Percentiles rank a stretch among this genome's conserved stretches.
Conservation (phyloP, 2,888 invertebrate genomes). For the Augochlorella aurata region DNA sequence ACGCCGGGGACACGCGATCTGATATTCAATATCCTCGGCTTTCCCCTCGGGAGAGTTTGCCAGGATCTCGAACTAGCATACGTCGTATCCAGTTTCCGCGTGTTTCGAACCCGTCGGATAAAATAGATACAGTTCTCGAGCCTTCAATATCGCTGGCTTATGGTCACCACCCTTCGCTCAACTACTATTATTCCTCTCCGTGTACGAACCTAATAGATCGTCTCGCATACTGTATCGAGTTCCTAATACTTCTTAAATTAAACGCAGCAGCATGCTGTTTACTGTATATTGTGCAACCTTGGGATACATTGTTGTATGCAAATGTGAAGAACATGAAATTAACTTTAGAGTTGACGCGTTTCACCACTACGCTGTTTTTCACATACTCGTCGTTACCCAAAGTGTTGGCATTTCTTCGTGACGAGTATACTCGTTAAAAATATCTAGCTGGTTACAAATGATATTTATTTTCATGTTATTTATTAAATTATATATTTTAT, state of each 20-base stretch:
- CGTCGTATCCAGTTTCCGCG: conserved; percentile 64
- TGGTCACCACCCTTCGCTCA: background rate
- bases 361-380: too few relatives aligned
- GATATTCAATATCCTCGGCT: conserved; percentile 68
- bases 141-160: conserved; percentile 31
- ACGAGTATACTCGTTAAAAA: too few relatives aligned
- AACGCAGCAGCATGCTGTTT: background rate
- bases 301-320: too few relatives aligned
- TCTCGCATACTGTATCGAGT: background rate
- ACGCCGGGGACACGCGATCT: conserved; percentile 67
- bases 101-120: conserved; percentile 55
- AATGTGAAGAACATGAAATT: too few relatives aligned
- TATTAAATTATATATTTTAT: too few relatives aligned
- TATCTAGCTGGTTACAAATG: too few relatives aligned
- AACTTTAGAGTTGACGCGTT: too few relatives aligned
- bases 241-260: background rate
- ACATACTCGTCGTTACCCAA: too few relatives aligned
- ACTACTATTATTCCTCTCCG: background rate
- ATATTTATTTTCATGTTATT: too few relatives aligned
- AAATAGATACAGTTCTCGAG: conserved; percentile 56
- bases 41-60: conserved; percentile 65
- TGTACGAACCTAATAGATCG: conserved; percentile 4
- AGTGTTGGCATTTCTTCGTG: too few relatives aligned
- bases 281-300: too few relatives aligned
- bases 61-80: conserved; percentile 56